Conservation (phyloP, 2,888 invertebrate genomes). For the Drosophila acutilabella region DNA sequence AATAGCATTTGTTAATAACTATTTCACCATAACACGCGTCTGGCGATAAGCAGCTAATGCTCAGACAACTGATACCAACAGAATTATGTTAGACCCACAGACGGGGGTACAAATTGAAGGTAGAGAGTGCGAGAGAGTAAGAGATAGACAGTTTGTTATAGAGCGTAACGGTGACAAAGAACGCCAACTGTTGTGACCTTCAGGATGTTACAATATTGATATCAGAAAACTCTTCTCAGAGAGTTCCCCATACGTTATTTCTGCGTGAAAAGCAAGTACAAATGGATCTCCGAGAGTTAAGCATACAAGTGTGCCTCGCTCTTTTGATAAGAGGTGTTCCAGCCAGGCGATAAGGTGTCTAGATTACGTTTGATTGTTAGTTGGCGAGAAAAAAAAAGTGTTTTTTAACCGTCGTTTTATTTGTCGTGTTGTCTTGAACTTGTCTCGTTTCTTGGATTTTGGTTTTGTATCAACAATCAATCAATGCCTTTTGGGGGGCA, state of each 20-base stretch:
- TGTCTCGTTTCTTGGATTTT: background rate
- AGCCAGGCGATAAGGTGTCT: slow-evolving; percentile 36
- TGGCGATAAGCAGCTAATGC: slow-evolving; percentile 24
- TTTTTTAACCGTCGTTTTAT: slow-evolving; percentile 2
- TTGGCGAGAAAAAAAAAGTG: slow-evolving; percentile 23
- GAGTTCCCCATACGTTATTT: no score
- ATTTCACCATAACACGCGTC: slow-evolving; percentile 25
- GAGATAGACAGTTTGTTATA: background rate
- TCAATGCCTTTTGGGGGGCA: slow-evolving; percentile 47
- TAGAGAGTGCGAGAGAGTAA: background rate
- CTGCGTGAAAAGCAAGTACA: background rate
- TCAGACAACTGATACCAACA: slow-evolving; percentile 6
- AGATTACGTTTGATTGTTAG: slow-evolving; percentile 25
- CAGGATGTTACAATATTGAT: background rate
- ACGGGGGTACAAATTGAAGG: background rate
- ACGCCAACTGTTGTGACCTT: slow-evolving; percentile 16
- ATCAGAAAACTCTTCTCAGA: no score
- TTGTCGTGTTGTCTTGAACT: background rate
- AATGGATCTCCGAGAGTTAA: slow-evolving; percentile 11
- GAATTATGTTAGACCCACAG: background rate
- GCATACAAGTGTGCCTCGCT: slow-evolving; percentile 17
- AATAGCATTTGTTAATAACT: slow-evolving; percentile 12
- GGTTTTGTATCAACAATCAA: slow-evolving; percentile 47
- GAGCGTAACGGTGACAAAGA: background rate
- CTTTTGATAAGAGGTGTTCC: slow-evolving; percentile 33